phyloP scores from a whole-genome alignment of 1,140 invertebrate species.

The Cotesia typhae region DNA sequence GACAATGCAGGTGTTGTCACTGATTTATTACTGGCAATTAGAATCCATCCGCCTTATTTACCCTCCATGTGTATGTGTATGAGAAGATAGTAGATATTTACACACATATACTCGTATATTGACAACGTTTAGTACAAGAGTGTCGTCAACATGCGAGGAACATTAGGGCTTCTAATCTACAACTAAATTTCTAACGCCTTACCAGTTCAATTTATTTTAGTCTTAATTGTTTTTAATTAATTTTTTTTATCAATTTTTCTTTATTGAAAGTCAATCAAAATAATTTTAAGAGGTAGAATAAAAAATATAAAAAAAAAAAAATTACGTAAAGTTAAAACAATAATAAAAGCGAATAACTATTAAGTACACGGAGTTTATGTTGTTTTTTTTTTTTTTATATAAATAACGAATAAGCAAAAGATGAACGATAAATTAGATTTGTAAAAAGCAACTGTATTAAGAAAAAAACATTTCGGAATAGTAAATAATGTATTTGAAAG shows the following conservation, averaged over 20 bases:
- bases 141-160: conserved; percentile 52
- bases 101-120: background rate
- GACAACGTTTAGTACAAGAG: background rate
- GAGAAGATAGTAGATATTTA: background rate
- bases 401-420: too few species aligned
- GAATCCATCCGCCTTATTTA: conserved; percentile 62
- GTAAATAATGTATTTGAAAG: conserved; percentile 30
- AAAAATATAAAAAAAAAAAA: too few species aligned
- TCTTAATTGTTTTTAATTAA: too few species aligned
- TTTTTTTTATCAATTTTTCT: too few species aligned
- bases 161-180: conserved; percentile 61
- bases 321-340: too few species aligned
- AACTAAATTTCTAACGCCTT: conserved; percentile 34
- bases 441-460: background rate
- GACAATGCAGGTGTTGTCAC: conserved; percentile 62
- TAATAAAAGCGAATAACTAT: too few species aligned
- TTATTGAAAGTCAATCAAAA: too few species aligned
- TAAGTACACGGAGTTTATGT: too few species aligned
- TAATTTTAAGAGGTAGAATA: too few species aligned
- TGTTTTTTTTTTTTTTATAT: too few species aligned
- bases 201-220: background rate
- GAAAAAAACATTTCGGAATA: conserved; percentile 4
- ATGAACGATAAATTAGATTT: background rate
- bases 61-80: conserved; percentile 35
- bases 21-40: conserved; percentile 65